A percentile compares a stretch with the other conserved stretches of the same genome.
Evolutionary conservation across 1,140 invertebrate genomes (phyloP).

Genomic region (Bombus huntii): DNA sequence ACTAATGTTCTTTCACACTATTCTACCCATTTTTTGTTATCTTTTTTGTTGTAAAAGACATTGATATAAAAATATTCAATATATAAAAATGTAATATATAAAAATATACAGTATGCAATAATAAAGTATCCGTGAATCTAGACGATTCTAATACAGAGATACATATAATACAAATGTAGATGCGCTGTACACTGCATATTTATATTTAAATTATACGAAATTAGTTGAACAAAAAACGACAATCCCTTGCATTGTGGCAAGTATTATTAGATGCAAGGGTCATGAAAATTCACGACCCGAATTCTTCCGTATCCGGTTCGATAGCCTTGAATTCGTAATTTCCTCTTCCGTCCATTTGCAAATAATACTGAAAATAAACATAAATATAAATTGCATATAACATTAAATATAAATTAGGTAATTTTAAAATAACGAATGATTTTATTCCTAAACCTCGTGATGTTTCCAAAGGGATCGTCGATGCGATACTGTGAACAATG

Average conservation of each 20-base stretch:
- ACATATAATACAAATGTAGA: slow-evolving; percentile 10
- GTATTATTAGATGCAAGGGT: slow-evolving; percentile 55
- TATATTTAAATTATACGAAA: slow-evolving; percentile 17
- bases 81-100: slow-evolving; percentile 56
- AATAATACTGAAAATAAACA: slow-evolving; percentile 87
- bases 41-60: slow-evolving; percentile 57
- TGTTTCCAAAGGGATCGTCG: slow-evolving; percentile 98
- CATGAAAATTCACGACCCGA: slow-evolving; percentile 90
- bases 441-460: slow-evolving; percentile 88
- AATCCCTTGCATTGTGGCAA: slow-evolving; percentile 51
- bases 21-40: neutral
- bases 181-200: slow-evolving; percentile 16
- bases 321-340: slow-evolving; percentile 93
- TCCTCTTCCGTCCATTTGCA: slow-evolving; percentile 97
- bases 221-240: neutral
- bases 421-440: neutral
- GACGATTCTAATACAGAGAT: slow-evolving; percentile 8
- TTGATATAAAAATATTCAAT: slow-evolving; percentile 68
- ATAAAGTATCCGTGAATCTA: slow-evolving; percentile 20
- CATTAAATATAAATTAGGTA: neutral
- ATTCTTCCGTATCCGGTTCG: slow-evolving; percentile 93
- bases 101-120: slow-evolving; percentile 63
- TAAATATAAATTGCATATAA: neutral
- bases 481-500: slow-evolving; percentile 98
- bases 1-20: neutral